phyloP scores from a whole-genome alignment of 2,113 vertebrate species.

The Lathamus discolor region DNA sequence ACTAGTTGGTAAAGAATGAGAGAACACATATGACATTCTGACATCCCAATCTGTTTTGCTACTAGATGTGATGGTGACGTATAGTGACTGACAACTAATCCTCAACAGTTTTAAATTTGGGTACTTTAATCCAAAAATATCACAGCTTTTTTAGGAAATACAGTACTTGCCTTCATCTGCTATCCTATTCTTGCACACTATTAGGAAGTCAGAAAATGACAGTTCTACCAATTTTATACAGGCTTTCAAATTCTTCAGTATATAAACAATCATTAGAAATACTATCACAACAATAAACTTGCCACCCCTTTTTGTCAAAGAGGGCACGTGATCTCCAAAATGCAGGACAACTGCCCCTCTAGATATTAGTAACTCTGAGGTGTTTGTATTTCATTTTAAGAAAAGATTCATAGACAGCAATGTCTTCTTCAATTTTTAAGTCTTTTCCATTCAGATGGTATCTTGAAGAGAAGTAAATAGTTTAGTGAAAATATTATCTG shows the following conservation, averaged over 20 bases:
- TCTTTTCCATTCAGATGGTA: background rate
- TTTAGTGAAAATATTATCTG: background rate
- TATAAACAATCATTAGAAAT: background rate
- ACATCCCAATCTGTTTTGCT: background rate
- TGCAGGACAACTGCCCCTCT: background rate
- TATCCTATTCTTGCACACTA: background rate
- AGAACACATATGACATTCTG: background rate
- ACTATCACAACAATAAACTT: background rate
- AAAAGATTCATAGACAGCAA: background rate
- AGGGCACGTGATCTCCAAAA: background rate
- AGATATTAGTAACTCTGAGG: background rate
- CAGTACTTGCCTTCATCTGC: background rate
- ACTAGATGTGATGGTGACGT: background rate
- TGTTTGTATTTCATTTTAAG: background rate
- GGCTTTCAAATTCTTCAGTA: background rate
- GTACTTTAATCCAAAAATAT: background rate
- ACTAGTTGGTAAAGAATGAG: background rate
- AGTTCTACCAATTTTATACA: background rate
- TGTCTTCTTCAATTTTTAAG: background rate
- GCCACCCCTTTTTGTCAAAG: fast-evolving
- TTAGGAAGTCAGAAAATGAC: background rate
- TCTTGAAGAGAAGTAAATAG: background rate
- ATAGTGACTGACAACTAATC: slow-evolving; percentile 4
- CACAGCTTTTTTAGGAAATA: background rate
- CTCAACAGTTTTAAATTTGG: background rate